Evolutionary conservation across 2,888 invertebrate species (phyloP).

Genomic region (Hemaris fuciformis): DNA sequence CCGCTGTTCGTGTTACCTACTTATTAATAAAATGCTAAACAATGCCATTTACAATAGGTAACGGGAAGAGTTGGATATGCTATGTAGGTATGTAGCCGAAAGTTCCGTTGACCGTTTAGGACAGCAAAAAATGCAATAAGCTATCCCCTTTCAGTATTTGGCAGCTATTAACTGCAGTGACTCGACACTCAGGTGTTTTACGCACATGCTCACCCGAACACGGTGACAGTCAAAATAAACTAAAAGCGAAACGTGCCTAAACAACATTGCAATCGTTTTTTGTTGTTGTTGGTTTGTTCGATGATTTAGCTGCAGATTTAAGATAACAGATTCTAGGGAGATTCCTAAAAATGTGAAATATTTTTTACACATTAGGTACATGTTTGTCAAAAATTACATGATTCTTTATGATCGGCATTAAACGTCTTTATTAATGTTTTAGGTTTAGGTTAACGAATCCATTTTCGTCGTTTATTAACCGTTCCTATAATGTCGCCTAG

Average conservation of each 20-base stretch:
- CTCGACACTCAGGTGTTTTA: constrained; percentile 4
- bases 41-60: constrained; percentile 13
- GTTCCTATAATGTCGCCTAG: no score
- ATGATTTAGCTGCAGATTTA: not conserved
- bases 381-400: no score
- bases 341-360: no score
- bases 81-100: constrained; percentile 15
- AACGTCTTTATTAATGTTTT: no score
- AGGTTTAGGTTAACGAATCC: no score
- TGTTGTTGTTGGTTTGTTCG: not conserved
- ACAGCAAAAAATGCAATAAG: constrained; percentile 14
- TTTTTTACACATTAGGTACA: no score
- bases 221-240: not conserved
- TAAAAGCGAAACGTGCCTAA: not conserved
- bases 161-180: constrained; percentile 14
- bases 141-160: constrained; percentile 10
- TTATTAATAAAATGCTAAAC: constrained; percentile 14
- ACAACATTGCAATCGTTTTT: not conserved
- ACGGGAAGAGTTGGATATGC: constrained; percentile 8
- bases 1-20: constrained; percentile 9
- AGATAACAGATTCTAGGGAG: no score
- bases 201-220: not conserved
- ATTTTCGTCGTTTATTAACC: no score
- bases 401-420: no score
- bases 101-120: constrained; percentile 15